Conservation (phyloP, 2,797 vertebrate species). For the Danio tinwini region DNA sequence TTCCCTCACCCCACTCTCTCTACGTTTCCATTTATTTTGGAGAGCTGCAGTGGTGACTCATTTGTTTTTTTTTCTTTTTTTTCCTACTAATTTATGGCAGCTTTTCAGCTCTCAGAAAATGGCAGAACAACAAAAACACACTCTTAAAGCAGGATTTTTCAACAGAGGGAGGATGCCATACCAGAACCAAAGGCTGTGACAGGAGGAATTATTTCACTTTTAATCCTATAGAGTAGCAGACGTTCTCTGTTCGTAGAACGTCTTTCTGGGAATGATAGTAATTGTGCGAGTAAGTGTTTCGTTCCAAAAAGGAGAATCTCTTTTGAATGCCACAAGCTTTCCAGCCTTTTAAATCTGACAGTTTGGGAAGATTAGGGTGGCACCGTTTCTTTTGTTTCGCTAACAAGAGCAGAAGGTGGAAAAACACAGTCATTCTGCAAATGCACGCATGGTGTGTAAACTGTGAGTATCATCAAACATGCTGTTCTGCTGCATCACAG, state of each 20-base stretch:
- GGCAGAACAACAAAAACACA: slow-evolving; percentile 17
- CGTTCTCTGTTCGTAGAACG: background rate
- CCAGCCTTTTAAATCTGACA: background rate
- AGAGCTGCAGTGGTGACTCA: slow-evolving; percentile 45
- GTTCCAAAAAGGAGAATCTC: background rate
- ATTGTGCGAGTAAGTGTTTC: background rate
- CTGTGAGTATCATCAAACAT: background rate
- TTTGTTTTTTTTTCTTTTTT: slow-evolving; percentile 27
- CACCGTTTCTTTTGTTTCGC: background rate
- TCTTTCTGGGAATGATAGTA: slow-evolving; percentile 8
- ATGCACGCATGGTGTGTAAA: background rate
- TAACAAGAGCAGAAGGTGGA: slow-evolving; percentile 1
- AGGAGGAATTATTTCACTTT: slow-evolving; percentile 17
- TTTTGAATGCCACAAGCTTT: background rate
- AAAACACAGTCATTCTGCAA: background rate
- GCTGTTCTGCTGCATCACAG: background rate
- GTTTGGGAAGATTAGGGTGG: slow-evolving; percentile 9
- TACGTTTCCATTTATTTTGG: slow-evolving; percentile 38
- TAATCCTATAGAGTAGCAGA: slow-evolving; percentile 26
- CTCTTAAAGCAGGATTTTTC: slow-evolving; percentile 4
- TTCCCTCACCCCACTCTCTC: slow-evolving; percentile 25
- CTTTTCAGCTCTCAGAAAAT: slow-evolving; percentile 29
- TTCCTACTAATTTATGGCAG: slow-evolving; percentile 38
- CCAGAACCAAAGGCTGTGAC: slow-evolving; percentile 28
- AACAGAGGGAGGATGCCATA: slow-evolving; percentile 14